Evolutionary conservation across 2,888 invertebrate species (phyloP), one percentile per base, ranked within the genome.

Genomic region (Perizoma flavofasciatum): DNA sequence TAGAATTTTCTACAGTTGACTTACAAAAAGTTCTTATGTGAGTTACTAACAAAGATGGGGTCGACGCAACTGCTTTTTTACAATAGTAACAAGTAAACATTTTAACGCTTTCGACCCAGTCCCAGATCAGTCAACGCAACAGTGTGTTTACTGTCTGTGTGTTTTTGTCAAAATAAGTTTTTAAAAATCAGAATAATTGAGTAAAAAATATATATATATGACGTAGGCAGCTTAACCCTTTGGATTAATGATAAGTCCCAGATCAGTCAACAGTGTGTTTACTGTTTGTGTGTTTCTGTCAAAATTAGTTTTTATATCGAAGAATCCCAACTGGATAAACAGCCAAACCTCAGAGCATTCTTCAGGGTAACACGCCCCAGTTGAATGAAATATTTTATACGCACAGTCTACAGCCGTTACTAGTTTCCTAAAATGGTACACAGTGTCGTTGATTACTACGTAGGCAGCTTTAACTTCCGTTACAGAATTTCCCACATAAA

Each of bases 341-440:
- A 44, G 6, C 62, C 62, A 62, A 37, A 62, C 37, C 50, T 62
- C 62, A 9, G 32, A 50, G 37, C 46, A 39, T 37, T 58, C 62
- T 32, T 62, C 55, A 8, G 58, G 58, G 51, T 59, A 61, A 7
- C 35, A 56, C n/a, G 56, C 61, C 1, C 61, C 56, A 0, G 61
- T 61, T 48, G 61, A 35, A n/a, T 62, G 62, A 51, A 55, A 58
- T 45, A 62, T 48, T 58, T 62, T 62, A 40, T 58, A 62, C 4
- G 50, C 55, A 8, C 55, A 55, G 32, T 62, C 62, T n/a, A 62
- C 54, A 7, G 60, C 60, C 9, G 55, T 51, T 8, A 55, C 43
- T 8, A 60, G 44, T 55, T 55, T 55, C n/a, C 7, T 7, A 43
- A 55, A 60, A 8, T 5, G 8, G 34, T 55, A 55, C 1, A 48